Conservation (phyloP, 2,113 vertebrate species). For the Chaetops frenatus region DNA sequence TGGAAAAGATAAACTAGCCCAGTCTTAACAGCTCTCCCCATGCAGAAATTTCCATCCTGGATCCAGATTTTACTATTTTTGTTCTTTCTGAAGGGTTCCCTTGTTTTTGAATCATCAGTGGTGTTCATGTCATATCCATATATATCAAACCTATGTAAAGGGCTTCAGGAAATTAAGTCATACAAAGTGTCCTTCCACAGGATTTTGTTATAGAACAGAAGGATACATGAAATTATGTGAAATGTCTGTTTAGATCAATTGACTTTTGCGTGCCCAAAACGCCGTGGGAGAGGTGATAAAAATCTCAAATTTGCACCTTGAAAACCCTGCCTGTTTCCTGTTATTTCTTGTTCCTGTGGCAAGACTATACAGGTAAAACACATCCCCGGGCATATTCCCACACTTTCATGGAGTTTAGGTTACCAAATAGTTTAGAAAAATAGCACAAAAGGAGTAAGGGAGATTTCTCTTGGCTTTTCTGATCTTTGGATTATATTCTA, state of each 20-base stretch:
- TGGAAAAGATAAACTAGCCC: background rate
- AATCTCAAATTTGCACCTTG: fast-evolving
- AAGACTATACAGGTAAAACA: background rate
- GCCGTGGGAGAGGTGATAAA: background rate
- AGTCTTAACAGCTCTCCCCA: fast-evolving
- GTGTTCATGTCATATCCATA: background rate
- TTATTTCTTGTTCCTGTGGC: background rate
- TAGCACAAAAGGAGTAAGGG: background rate
- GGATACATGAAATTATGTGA: background rate
- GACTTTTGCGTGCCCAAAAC: background rate
- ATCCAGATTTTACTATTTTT: background rate
- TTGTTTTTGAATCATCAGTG: background rate
- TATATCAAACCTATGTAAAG: background rate
- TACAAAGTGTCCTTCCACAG: background rate
- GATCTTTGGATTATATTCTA: background rate
- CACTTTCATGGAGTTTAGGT: background rate
- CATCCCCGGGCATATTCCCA: fast-evolving
- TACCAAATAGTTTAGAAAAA: background rate
- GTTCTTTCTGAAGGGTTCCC: background rate
- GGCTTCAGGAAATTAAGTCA: background rate
- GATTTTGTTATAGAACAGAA: background rate
- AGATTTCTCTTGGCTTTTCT: background rate
- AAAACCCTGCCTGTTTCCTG: background rate
- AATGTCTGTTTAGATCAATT: background rate
- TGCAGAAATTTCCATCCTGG: background rate